Evolutionary conservation across 2,888 invertebrate species (phyloP), one percentile per base, ranked within the genome.

Genomic region (Drosophila leonis): DNA sequence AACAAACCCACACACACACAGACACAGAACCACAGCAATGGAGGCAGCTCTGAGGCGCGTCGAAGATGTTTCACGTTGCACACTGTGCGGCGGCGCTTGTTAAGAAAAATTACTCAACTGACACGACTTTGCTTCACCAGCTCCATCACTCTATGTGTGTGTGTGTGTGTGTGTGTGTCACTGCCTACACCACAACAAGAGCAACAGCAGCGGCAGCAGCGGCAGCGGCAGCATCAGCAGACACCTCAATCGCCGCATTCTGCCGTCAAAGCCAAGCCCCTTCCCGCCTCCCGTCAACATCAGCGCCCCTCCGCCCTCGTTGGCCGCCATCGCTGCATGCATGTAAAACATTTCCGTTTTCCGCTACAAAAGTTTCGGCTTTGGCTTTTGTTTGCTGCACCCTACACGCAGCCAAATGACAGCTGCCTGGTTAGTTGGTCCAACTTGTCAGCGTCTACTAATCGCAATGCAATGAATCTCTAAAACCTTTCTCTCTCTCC

Each of bases 261-360:
- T 24, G 44, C 13, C 44, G 13, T 7, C 52, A 37, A 24, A 52
- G 52, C 35, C 52, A 10, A 24, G 15, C 35, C 15, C 24, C 35
- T 12, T 0, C 18, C 46, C 9, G n/a, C 37, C 35, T 31, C 37
- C 31, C 1, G 27, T n/a, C 10, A 12, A 2, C 51, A 35, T 7
- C 35, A 4, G 10, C 33, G 1, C 7, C 24, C 18, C 27, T 9
- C 20, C 52, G 9, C 6, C 29, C n/a, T n/a, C 18, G 27, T 18
- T 33, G 33, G 57, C 56, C 60, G 60, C 35, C 57, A 52, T 62
- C 46, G 64, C 67, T 69, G 87, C 76, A 73, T 83, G 88, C 83
- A 83, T 83, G 83, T 83, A 87, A 84, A 83, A 87, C 88, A 83
- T 83, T 83, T 87, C 85, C 83, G 85, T 83, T 83, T 83, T 83